These are phyloP conservation scores for Petrocephalus sullivani DNA, from an alignment of 2,797 vertebrate genomes.

Conservation along the genomic window DNA sequence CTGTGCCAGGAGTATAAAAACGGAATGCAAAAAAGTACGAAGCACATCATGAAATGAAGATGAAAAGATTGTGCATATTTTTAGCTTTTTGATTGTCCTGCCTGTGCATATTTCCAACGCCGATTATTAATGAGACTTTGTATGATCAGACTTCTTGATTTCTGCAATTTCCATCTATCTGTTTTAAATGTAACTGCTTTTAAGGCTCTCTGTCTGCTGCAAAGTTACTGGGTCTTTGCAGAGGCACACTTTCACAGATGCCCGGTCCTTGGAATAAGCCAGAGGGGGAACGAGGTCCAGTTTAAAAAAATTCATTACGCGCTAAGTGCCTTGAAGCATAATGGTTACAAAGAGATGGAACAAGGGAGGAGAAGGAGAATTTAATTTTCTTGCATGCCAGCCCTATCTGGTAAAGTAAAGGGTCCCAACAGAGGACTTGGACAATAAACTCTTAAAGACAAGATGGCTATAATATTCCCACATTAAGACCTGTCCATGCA, in stretches of 20 bases:
- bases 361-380: neutral
- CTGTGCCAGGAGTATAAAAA: neutral
- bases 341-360: neutral
- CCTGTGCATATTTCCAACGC: neutral
- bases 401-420: neutral
- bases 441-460: neutral
- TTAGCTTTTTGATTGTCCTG: neutral
- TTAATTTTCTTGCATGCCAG: neutral
- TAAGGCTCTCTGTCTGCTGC: neutral
- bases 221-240: neutral
- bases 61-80: neutral
- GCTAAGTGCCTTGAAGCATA: neutral
- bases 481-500: neutral
- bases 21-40: neutral
- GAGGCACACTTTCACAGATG: neutral
- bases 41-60: neutral
- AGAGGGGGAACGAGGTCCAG: neutral
- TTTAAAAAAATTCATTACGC: constrained; percentile 4
- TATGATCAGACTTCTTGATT: neutral
- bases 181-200: neutral
- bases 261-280: constrained; percentile 1
- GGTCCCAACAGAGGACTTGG: neutral
- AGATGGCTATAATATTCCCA: neutral
- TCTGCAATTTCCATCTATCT: neutral
- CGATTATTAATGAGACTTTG: neutral